phyloP scores from a whole-genome alignment of 2,113 vertebrate genomes.

The Phalacrocorax brasilianus region DNA sequence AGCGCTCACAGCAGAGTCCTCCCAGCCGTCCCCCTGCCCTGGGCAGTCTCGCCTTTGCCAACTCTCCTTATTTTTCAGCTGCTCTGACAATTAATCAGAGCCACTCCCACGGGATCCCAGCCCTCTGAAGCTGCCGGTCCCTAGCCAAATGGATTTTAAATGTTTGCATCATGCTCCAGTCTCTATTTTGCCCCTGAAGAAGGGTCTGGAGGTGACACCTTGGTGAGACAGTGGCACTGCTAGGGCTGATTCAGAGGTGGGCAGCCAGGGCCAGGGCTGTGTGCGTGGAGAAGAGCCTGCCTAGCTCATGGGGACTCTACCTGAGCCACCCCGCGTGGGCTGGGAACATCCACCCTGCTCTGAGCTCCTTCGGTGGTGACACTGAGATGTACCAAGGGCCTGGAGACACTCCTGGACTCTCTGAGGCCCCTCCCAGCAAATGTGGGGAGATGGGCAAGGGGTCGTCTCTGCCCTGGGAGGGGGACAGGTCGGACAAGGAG shows the following conservation, averaged over 20 bases:
- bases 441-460: neutral
- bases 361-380: neutral
- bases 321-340: accelerated
- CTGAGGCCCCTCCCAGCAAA: neutral
- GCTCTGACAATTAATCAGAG: conserved; percentile 45
- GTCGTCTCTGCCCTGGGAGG: accelerated
- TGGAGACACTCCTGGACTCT: neutral
- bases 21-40: neutral
- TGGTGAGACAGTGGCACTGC: neutral
- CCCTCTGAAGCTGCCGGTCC: neutral
- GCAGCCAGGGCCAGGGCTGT: neutral
- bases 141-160: neutral
- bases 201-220: neutral
- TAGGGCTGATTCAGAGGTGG: neutral
- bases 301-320: neutral
- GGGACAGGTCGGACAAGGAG: neutral
- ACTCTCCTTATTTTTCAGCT: conserved; percentile 32
- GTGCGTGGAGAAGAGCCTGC: neutral
- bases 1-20: neutral
- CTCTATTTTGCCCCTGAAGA: neutral
- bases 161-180: neutral
- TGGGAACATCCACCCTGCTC: neutral
- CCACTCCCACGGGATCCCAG: neutral
- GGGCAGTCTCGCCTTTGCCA: neutral
- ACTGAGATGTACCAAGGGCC: neutral